These are phyloP conservation scores for Ficedula albicollis DNA, from an alignment of 2,797 vertebrate genomes.

Conservation along the genomic window DNA sequence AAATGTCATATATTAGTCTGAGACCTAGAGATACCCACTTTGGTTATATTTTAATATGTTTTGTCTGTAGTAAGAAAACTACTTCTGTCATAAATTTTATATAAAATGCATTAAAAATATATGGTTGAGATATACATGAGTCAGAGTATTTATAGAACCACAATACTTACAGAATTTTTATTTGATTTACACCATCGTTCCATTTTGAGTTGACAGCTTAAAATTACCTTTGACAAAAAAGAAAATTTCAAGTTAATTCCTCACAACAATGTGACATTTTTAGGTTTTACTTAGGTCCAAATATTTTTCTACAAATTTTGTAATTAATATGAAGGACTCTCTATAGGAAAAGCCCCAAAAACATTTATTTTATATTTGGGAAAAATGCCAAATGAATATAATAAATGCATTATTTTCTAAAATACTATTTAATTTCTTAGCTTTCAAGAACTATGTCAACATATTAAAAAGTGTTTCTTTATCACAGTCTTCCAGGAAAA, in stretches of 20 bases:
- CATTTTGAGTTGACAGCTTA: neutral
- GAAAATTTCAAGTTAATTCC: neutral
- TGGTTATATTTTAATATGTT: neutral
- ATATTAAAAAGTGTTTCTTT: neutral
- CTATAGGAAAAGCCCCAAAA: rapidly evolving
- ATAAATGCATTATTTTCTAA: neutral
- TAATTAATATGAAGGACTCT: neutral
- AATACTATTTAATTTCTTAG: neutral
- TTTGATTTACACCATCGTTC: neutral
- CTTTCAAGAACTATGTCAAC: neutral
- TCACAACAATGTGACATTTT: neutral
- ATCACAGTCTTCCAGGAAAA: neutral
- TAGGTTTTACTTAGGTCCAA: neutral
- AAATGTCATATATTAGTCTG: neutral
- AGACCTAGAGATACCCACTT: neutral
- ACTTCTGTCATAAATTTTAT: neutral
- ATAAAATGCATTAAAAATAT: neutral
- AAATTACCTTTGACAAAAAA: neutral
- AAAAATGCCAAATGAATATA: neutral
- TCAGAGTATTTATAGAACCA: neutral
- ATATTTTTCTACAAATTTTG: neutral
- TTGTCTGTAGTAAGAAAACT: neutral
- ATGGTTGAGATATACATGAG: neutral
- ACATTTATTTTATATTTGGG: neutral
- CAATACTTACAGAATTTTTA: neutral